Conservation (phyloP, 2,113 vertebrate species). For the Blennius ocellaris region DNA sequence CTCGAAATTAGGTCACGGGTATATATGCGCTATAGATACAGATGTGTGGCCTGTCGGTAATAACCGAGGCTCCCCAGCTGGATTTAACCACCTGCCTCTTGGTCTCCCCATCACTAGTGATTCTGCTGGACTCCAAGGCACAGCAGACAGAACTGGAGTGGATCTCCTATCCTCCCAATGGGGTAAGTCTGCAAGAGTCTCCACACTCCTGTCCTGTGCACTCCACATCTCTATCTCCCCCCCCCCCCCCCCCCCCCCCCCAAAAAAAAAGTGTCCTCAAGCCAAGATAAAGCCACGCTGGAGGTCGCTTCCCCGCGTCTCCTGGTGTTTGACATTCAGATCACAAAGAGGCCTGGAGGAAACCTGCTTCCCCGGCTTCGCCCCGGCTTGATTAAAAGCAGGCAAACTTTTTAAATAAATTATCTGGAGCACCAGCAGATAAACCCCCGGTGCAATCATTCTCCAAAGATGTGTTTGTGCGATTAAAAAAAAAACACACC, state of each 20-base stretch:
- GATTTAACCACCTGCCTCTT: conserved; percentile 77
- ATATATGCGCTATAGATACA: conserved; percentile 43
- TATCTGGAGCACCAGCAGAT: conserved; percentile 45
- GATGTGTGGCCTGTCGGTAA: conserved; percentile 56
- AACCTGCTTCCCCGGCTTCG: conserved; percentile 21
- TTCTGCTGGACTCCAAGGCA: conserved; percentile 98
- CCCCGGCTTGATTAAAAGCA: conserved; percentile 50
- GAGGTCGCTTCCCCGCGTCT: conserved; percentile 23
- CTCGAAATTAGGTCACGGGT: conserved; percentile 64
- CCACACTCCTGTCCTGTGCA: background rate
- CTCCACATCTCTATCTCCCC: conserved; percentile 1
- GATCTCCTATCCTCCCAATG: conserved; percentile 98
- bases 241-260: too few species aligned
- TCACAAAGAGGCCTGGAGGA: conserved; percentile 49
- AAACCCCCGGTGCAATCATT: conserved; percentile 14
- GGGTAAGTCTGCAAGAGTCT: conserved; percentile 86
- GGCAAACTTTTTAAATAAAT: conserved; percentile 57
- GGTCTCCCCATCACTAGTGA: conserved; percentile 87
- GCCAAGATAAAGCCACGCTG: background rate
- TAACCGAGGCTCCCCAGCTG: conserved; percentile 41
- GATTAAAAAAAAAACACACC: conserved; percentile 29
- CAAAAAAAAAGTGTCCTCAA: background rate
- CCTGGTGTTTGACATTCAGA: conserved; percentile 46
- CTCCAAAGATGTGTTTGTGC: conserved; percentile 43
- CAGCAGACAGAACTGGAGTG: conserved; percentile 99